phyloP scores from a whole-genome alignment of 2,113 vertebrate genomes.

The Brevimyrus niger region DNA sequence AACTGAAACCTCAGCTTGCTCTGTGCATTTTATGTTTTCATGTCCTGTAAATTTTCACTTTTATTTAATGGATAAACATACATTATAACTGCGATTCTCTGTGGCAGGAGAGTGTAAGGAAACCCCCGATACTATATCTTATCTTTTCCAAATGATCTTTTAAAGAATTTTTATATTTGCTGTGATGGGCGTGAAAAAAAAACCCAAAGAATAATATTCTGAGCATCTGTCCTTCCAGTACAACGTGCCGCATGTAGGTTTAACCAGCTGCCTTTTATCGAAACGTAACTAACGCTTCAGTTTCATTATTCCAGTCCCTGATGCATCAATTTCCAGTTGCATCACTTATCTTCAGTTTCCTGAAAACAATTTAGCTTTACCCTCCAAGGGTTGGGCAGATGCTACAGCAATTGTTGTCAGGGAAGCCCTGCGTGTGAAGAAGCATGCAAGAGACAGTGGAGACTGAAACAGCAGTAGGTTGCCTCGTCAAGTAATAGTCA shows the following conservation, averaged over 20 bases:
- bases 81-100: background rate
- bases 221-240: background rate
- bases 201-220: background rate
- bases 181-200: background rate
- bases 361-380: slow-evolving; percentile 35
- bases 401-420: background rate
- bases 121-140: background rate
- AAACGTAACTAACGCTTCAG: background rate
- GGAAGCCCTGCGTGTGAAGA: slow-evolving; percentile 36
- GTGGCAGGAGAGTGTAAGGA: background rate
- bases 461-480: background rate
- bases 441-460: background rate
- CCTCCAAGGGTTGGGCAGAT: slow-evolving; percentile 9
- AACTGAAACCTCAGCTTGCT: background rate
- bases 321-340: slow-evolving; percentile 36
- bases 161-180: background rate
- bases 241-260: background rate
- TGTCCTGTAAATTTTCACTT: background rate
- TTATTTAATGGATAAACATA: background rate
- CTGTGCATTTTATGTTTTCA: background rate
- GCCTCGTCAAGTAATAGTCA: background rate
- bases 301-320: slow-evolving; percentile 9
- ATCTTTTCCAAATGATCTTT: background rate
- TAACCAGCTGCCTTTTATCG: background rate
- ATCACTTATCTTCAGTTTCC: slow-evolving; percentile 33